Conservation (phyloP, 2,113 vertebrate genomes). For the Forbesichthys agassizii region DNA sequence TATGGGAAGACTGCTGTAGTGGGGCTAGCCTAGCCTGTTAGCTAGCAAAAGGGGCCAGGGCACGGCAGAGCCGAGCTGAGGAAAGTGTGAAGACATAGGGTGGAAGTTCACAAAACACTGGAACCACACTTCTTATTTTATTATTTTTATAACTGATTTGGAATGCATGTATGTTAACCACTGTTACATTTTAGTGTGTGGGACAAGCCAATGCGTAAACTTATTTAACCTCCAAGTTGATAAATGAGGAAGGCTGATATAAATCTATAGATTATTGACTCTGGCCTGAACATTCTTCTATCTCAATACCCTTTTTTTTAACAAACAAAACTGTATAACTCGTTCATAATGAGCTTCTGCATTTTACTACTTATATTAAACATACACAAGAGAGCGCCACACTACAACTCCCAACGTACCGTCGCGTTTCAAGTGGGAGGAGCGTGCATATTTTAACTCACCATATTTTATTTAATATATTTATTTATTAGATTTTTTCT, state of each 20-base stretch:
- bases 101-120: not conserved
- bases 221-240: too few species aligned
- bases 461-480: slow-evolving; percentile 61
- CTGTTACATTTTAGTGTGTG: too few species aligned
- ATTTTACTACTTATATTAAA: not conserved
- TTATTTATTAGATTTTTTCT: slow-evolving; percentile 59
- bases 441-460: slow-evolving; percentile 38
- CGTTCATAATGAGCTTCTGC: not conserved
- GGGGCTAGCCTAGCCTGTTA: slow-evolving; percentile 54
- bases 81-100: not conserved
- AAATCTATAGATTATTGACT: too few species aligned
- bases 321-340: not conserved
- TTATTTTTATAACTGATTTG: not conserved
- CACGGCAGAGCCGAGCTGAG: too few species aligned
- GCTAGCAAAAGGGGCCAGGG: slow-evolving; percentile 23
- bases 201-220: too few species aligned
- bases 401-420: slow-evolving; percentile 55
- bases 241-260: too few species aligned
- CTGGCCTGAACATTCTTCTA: too few species aligned
- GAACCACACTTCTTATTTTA: not conserved
- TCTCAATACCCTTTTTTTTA: too few species aligned
- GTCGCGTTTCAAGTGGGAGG: slow-evolving; percentile 24
- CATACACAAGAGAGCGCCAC: not conserved
- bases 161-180: too few species aligned
- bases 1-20: slow-evolving; percentile 38